Evolutionary conservation across 2,797 vertebrate genomes (phyloP), one percentile per base, ranked within the genome.

Genomic region (Sciurus vulgaris): DNA sequence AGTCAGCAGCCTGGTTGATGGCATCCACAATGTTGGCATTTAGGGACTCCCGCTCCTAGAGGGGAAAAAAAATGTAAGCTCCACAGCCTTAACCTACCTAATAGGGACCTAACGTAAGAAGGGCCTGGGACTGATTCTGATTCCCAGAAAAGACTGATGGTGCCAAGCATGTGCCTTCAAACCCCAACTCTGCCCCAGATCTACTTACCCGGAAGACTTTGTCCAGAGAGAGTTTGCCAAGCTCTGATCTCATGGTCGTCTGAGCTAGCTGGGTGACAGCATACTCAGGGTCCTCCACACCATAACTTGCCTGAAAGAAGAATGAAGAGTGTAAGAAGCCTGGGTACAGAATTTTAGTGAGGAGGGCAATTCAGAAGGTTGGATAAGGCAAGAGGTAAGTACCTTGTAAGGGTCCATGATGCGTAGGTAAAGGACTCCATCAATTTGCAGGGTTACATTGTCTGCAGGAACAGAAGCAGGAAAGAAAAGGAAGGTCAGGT

Each of bases 381-480:
- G 56, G 41, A 85, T 85, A 67, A 88, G 81, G 35, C 59, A 79
- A 12, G 51, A 30, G 59, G 26, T 97, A 99, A n/a, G 30, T 98
- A 99, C 99, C 99, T 99, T 99, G 97, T 99, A 99, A 63, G 99
- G 99, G 91, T 99, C 99, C 94, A 99, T 97, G 97, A 99, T 99
- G 86, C 99, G 98, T 73, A 99, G 97, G 86, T 99, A 99, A 76
- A 99, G 99, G n/a, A 99, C 99, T 7, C 99, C 99, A 61, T 99
- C 99, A 0, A 99, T 99, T 98, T 99, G 99, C 91, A 99, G 98
- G 0, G 99, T 99, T 86, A 99, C 99, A 0, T 99, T 99, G 98
- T 99, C 99, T 99, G 98, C 54, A 93, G 17, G 51, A 81, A 89
- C 7, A 95, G 51, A 72, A 74, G 18, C 28, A 56, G 51, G 30